Percentiles rank a stretch among this genome's conserved stretches.
Evolutionary conservation across 2,113 vertebrate species (phyloP).

Genomic region (Nyctereutes procyonoides): DNA sequence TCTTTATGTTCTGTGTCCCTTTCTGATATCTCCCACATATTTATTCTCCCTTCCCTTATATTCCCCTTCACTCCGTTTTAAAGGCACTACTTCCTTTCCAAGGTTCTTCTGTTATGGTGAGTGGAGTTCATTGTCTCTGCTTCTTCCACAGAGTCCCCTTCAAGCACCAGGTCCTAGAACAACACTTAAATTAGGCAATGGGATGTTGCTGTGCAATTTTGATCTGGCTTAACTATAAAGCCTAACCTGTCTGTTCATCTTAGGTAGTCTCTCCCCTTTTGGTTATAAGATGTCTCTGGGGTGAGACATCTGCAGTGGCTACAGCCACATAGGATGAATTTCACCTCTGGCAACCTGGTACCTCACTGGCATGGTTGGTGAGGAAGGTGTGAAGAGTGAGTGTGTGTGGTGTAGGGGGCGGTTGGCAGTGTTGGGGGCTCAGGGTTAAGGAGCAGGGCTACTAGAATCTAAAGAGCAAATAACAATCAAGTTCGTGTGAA

Average conservation of each 20-base stretch:
- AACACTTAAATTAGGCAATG: background rate
- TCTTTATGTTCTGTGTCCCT: too few species aligned
- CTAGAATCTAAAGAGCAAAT: background rate
- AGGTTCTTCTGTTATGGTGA: background rate
- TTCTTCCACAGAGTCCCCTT: background rate
- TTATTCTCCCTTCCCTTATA: too few species aligned
- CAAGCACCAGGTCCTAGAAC: background rate
- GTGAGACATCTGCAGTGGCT: background rate
- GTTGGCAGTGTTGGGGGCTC: background rate
- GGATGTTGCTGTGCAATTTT: background rate
- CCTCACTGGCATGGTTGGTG: background rate
- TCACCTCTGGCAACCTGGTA: background rate
- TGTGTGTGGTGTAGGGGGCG: background rate
- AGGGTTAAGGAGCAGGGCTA: background rate
- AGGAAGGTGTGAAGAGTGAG: background rate
- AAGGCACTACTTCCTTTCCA: background rate
- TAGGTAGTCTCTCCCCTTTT: background rate
- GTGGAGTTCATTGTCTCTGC: background rate
- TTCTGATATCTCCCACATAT: too few species aligned
- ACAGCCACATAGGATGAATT: background rate
- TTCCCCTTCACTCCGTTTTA: too few species aligned
- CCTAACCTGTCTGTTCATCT: background rate
- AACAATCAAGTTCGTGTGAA: background rate
- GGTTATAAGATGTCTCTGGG: background rate
- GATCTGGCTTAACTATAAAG: constrained; percentile 1